phyloP scores from a whole-genome alignment of 2,888 invertebrate genomes.

The Pinctada fucata region DNA sequence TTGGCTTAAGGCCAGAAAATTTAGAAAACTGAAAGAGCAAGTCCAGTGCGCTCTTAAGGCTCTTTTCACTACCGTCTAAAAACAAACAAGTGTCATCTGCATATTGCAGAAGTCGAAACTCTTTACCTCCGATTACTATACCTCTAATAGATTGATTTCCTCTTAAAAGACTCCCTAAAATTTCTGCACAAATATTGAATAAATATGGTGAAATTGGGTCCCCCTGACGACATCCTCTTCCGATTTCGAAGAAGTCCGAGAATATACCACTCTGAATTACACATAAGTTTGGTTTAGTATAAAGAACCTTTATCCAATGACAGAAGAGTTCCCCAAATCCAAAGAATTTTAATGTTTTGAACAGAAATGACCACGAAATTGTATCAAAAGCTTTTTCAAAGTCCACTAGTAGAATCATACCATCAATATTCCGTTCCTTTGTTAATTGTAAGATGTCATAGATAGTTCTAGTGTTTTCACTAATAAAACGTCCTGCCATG shows the following conservation, averaged over 20 bases:
- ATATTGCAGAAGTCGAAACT: conserved; percentile 23
- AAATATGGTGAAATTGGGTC: conserved; percentile 31
- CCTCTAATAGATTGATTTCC: conserved; percentile 29
- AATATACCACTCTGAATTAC: conserved; percentile 25
- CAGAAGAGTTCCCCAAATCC: conserved; percentile 21
- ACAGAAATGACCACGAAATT: conserved; percentile 23
- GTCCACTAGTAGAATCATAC: conserved; percentile 23
- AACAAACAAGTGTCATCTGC: conserved; percentile 31
- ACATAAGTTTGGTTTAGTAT: conserved; percentile 12
- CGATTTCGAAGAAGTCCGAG: conserved; percentile 18
- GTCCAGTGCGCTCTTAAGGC: background rate
- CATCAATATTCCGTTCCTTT: background rate
- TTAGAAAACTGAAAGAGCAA: background rate
- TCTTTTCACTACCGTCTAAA: conserved; percentile 25
- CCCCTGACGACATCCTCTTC: conserved; percentile 34
- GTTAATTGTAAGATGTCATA: conserved; percentile 3
- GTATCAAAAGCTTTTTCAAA: conserved; percentile 36
- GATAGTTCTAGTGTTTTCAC: too few relatives aligned
- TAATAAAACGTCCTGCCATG: conserved; percentile 14
- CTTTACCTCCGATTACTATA: conserved; percentile 15
- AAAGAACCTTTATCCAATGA: conserved; percentile 29
- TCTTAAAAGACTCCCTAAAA: conserved; percentile 24
- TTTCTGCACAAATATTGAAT: conserved; percentile 26
- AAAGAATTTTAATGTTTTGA: conserved; percentile 24
- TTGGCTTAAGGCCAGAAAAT: background rate